These are phyloP conservation scores for Drosophila parthenogenetica DNA, from an alignment of 2,888 invertebrate genomes.

Conservation along the genomic window DNA sequence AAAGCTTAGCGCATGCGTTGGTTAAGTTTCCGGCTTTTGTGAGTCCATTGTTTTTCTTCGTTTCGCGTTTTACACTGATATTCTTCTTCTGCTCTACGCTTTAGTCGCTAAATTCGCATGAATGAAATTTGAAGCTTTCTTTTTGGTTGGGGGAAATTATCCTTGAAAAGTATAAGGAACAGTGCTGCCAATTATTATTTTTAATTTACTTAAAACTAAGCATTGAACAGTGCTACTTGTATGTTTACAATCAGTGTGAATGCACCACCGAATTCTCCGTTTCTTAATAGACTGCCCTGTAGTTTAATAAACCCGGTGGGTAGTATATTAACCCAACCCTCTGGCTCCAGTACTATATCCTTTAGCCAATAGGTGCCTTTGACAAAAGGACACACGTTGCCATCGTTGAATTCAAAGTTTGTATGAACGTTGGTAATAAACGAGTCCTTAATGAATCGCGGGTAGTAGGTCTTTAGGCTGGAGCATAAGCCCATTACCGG, in stretches of 20 bases:
- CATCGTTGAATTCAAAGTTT: slow-evolving; percentile 56
- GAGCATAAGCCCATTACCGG: slow-evolving; percentile 48
- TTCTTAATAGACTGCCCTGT: slow-evolving; percentile 37
- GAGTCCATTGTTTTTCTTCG: slow-evolving; percentile 60
- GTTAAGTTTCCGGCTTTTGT: slow-evolving; percentile 65
- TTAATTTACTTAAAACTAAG: neutral
- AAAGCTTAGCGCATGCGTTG: slow-evolving; percentile 61
- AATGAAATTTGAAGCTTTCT: slow-evolving; percentile 17
- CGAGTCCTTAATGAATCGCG: slow-evolving; percentile 46
- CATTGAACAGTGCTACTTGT: slow-evolving; percentile 21
- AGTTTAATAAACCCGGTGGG: slow-evolving; percentile 59
- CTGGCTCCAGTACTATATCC: slow-evolving; percentile 45
- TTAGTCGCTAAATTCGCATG: slow-evolving; percentile 63
- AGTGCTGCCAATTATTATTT: neutral
- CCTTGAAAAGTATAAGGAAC: neutral
- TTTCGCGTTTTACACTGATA: slow-evolving; percentile 34
- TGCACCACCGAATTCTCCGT: slow-evolving; percentile 40
- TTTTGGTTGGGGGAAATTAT: neutral
- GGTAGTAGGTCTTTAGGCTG: slow-evolving; percentile 46
- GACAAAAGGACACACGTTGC: slow-evolving; percentile 57
- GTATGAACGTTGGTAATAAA: slow-evolving; percentile 45
- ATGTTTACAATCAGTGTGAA: slow-evolving; percentile 38
- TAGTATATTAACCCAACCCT: slow-evolving; percentile 57
- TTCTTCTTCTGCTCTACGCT: slow-evolving; percentile 41
- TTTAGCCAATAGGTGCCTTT: slow-evolving; percentile 59